Conservation (phyloP, 2,888 invertebrate species). For the Cremastinae sp. region DNA sequence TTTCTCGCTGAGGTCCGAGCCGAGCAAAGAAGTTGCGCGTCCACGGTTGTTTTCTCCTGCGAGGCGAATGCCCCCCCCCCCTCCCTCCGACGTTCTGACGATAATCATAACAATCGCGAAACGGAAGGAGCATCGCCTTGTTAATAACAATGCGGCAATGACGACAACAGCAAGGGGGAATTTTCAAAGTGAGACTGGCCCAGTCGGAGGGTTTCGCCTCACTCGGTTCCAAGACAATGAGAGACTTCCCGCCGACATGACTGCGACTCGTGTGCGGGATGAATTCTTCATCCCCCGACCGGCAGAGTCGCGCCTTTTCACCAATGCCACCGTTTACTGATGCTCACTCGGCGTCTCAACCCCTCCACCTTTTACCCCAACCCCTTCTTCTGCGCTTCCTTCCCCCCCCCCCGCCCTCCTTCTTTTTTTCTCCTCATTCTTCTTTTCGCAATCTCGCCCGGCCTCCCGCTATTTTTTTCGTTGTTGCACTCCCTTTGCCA, state of each 20-base stretch:
- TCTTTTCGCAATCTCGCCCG: no score
- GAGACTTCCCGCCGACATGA: constrained; percentile 61
- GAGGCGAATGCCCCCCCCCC: constrained; percentile 57
- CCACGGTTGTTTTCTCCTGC: constrained; percentile 31
- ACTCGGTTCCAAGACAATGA: constrained; percentile 75
- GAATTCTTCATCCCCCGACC: constrained; percentile 58
- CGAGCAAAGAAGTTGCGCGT: constrained; percentile 37
- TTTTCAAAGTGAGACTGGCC: constrained; percentile 2
- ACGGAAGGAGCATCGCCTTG: constrained; percentile 34
- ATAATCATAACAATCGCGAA: constrained; percentile 70
- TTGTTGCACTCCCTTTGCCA: constrained; percentile 68
- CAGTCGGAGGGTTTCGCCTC: constrained; percentile 66
- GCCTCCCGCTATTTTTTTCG: constrained; percentile 18
- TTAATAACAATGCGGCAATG: no score
- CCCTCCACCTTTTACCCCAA: constrained; percentile 34
- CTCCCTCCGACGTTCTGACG: constrained; percentile 65
- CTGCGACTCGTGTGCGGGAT: constrained; percentile 54
- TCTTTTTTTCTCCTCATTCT: constrained; percentile 1
- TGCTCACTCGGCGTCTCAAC: constrained; percentile 30
- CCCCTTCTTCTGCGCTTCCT: constrained; percentile 38
- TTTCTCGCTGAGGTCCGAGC: constrained; percentile 34
- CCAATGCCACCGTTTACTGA: constrained; percentile 46
- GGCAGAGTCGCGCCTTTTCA: constrained; percentile 28
- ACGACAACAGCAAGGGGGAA: constrained; percentile 51
- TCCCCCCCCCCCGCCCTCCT: constrained; percentile 30